A percentile compares a stretch with the other conserved stretches of the same genome.
phyloP scores from a whole-genome alignment of 2,797 vertebrate species.

The Acanthurus tractus region DNA sequence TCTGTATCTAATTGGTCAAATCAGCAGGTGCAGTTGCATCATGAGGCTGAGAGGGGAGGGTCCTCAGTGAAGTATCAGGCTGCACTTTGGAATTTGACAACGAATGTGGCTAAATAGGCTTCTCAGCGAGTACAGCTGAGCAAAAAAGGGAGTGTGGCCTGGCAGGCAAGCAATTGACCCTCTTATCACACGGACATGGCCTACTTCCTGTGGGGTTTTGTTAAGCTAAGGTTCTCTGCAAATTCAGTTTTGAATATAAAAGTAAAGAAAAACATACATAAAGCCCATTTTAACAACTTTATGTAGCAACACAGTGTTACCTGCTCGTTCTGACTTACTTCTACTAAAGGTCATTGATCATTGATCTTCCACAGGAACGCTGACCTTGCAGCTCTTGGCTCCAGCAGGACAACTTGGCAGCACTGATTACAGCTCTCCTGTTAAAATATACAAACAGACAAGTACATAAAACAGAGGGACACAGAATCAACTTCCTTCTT shows the following conservation, averaged over 20 bases:
- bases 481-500: neutral
- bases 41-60: slow-evolving; percentile 15
- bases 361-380: neutral
- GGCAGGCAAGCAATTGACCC: slow-evolving; percentile 20
- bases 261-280: neutral
- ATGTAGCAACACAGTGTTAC: neutral
- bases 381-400: slow-evolving; percentile 13
- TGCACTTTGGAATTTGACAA: slow-evolving; percentile 70
- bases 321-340: slow-evolving; percentile 48
- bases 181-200: slow-evolving; percentile 14
- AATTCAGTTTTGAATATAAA: neutral
- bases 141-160: slow-evolving; percentile 12
- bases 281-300: neutral
- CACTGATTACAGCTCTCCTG: slow-evolving; percentile 25
- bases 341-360: slow-evolving; percentile 51
- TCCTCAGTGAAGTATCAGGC: slow-evolving; percentile 36
- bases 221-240: neutral
- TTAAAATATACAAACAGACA: slow-evolving; percentile 35
- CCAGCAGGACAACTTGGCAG: slow-evolving; percentile 9
- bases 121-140: slow-evolving; percentile 28
- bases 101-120: slow-evolving; percentile 29
- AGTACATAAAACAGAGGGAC: neutral
- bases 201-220: neutral
- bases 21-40: slow-evolving; percentile 32
- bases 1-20: slow-evolving; percentile 43